Percentiles rank a stretch among this genome's conserved stretches.
phyloP scores from a whole-genome alignment of 2,888 invertebrate genomes.

The Dryobota labecula region DNA sequence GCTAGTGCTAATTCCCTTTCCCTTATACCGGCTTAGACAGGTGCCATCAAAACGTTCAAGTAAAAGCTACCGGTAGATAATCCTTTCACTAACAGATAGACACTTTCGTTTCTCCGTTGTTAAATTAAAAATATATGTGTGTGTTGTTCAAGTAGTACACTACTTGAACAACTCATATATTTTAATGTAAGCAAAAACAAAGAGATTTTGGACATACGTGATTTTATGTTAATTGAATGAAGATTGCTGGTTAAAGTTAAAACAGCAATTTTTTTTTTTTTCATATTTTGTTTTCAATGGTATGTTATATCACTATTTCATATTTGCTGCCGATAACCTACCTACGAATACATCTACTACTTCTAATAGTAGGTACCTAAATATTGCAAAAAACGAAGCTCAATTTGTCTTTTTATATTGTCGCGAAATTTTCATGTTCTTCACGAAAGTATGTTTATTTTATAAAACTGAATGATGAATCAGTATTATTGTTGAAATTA shows the following conservation, averaged over 20 bases:
- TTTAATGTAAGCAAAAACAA: conserved; percentile 32
- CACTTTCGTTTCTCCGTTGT: conserved; percentile 55
- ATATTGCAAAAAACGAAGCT: background rate
- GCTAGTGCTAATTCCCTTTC: conserved; percentile 71
- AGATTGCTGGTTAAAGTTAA: conserved; percentile 8
- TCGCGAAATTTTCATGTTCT: background rate
- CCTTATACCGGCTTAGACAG: conserved; percentile 65
- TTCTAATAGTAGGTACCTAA: background rate
- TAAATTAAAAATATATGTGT: conserved; percentile 49
- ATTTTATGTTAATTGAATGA: conserved; percentile 36
- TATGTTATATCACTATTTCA: too few relatives aligned
- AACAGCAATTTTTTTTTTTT: background rate
- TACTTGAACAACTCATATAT: too few relatives aligned
- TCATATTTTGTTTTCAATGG: too few relatives aligned
- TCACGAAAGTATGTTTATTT: background rate
- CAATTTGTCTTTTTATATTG: background rate
- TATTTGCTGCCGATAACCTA: too few relatives aligned
- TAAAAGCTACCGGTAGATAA: conserved; percentile 46
- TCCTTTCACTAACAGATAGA: conserved; percentile 58
- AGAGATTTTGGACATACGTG: conserved; percentile 1
- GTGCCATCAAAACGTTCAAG: conserved; percentile 42
- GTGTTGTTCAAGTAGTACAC: conserved; percentile 16
- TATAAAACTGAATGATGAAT: background rate
- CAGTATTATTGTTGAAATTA: background rate
- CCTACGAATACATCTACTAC: too few relatives aligned